Conservation (phyloP, 2,113 vertebrate genomes). For the Fulica atra region DNA sequence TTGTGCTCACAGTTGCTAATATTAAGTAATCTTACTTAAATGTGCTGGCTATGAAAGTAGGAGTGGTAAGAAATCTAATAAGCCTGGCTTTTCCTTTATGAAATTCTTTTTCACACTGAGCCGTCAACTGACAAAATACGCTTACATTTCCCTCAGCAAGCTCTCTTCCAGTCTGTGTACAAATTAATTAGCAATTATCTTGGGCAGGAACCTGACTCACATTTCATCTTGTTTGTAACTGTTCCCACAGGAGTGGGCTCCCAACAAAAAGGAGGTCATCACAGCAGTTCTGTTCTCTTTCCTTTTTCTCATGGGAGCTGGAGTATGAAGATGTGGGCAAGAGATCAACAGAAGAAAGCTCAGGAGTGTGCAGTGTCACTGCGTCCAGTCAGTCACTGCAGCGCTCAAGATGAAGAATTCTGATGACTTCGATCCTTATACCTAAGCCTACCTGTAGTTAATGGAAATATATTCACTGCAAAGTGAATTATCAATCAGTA, state of each 20-base stretch:
- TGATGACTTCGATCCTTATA: neutral
- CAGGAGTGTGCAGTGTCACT: neutral
- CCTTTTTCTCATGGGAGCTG: neutral
- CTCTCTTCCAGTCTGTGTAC: neutral
- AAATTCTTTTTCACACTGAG: neutral
- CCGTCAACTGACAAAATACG: neutral
- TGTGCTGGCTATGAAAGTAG: neutral
- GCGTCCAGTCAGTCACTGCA: neutral
- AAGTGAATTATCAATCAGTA: neutral
- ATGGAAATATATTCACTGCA: neutral
- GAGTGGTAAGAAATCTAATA: neutral
- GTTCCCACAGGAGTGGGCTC: neutral
- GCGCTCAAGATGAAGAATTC: neutral
- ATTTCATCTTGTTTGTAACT: neutral
- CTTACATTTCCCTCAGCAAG: neutral
- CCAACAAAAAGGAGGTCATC: neutral
- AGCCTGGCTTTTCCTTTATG: neutral
- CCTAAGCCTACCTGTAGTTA: neutral
- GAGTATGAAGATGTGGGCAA: neutral
- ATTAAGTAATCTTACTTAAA: neutral
- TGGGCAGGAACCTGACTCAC: neutral
- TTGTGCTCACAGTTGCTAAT: neutral
- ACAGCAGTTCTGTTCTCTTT: accelerated
- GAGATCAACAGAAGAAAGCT: neutral
- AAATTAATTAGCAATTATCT: neutral